Conservation (phyloP, 2,888 invertebrate species). For the Alsophila aescularia region DNA sequence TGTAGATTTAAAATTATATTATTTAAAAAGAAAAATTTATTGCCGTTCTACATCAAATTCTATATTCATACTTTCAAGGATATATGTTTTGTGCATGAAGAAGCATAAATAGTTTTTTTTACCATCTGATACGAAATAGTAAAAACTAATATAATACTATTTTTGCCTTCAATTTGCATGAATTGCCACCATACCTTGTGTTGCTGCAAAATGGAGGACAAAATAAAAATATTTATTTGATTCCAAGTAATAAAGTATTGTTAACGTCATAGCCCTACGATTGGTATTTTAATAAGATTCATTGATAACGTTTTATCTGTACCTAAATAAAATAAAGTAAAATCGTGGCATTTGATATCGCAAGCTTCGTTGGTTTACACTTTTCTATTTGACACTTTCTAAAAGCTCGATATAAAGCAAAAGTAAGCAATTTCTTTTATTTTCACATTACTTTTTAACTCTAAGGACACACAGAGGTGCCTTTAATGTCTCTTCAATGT, state of each 20-base stretch:
- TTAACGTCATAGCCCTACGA: background rate
- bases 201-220: no score
- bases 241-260: background rate
- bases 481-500: conserved; percentile 39
- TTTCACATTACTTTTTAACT: conserved; percentile 8
- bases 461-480: conserved; percentile 36
- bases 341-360: conserved; percentile 23
- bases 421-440: conserved; percentile 24
- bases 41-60: no score
- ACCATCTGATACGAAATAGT: no score
- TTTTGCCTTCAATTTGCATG: no score
- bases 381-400: conserved; percentile 17
- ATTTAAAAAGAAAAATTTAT: no score
- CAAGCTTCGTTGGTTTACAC: conserved; percentile 21
- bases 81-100: no score
- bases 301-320: background rate
- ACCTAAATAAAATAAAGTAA: conserved; percentile 26
- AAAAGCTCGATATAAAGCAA: conserved; percentile 2
- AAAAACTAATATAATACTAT: no score
- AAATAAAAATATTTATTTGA: background rate
- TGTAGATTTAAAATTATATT: no score
- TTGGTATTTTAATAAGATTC: background rate
- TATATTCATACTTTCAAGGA: no score
- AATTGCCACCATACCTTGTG: no score
- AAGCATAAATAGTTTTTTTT: no score